phyloP scores from a whole-genome alignment of 2,113 vertebrate genomes.

The Bos javanicus region DNA sequence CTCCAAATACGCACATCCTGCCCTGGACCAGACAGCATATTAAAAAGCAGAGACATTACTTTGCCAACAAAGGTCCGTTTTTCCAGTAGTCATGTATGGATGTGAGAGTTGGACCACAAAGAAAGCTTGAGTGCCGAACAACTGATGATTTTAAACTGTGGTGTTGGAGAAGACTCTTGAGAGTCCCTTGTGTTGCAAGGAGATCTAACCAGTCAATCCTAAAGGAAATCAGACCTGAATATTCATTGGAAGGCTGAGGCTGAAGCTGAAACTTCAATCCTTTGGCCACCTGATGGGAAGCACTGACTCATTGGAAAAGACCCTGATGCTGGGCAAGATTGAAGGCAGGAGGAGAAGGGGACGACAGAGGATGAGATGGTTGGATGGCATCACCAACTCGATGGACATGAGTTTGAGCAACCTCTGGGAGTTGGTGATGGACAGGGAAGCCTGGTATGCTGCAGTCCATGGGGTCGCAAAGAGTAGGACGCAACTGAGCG shows the following conservation, averaged over 20 bases:
- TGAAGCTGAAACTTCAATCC: not conserved
- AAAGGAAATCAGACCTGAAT: not conserved
- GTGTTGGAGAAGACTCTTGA: not conserved
- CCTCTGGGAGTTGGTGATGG: not conserved
- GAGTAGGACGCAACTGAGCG: not conserved
- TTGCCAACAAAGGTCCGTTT: not conserved
- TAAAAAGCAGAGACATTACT: not conserved
- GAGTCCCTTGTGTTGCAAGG: not conserved
- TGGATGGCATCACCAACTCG: not conserved
- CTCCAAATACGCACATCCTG: not conserved
- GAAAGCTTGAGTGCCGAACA: not conserved
- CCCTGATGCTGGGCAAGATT: not conserved
- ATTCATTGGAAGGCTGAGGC: not conserved
- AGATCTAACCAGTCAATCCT: not conserved
- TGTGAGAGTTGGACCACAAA: not conserved
- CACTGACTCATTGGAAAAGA: not conserved
- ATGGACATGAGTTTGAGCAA: not conserved
- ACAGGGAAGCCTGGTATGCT: not conserved
- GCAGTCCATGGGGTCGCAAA: not conserved
- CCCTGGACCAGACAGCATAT: not conserved
- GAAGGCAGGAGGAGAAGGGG: not conserved
- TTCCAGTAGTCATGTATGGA: not conserved
- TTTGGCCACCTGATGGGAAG: not conserved
- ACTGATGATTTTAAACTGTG: not conserved
- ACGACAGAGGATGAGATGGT: not conserved